Evolutionary conservation across 1,140 invertebrate genomes (phyloP).

Genomic region (Metaphire vulgaris): DNA sequence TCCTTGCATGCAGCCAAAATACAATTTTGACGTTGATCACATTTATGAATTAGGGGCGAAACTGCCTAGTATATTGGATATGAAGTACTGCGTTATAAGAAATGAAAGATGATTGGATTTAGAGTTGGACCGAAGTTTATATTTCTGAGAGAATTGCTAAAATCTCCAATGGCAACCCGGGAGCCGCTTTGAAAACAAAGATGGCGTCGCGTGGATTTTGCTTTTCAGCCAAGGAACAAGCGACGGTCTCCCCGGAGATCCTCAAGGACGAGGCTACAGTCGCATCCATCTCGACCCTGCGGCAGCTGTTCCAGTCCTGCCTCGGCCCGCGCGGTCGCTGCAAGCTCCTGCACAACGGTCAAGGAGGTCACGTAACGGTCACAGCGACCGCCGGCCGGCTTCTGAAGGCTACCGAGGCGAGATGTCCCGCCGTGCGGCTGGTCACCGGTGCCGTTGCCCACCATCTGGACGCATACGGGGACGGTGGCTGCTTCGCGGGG

Average conservation of each 20-base stretch:
- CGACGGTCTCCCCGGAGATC: background rate
- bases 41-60: no score
- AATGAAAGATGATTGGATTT: no score
- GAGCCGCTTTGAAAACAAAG: no score
- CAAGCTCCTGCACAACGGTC: slow-evolving; percentile 15
- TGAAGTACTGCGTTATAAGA: no score
- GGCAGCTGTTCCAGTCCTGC: background rate
- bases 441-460: slow-evolving; percentile 8
- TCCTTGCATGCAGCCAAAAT: no score
- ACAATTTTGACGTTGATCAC: no score
- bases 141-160: no score
- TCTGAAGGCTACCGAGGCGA: background rate
- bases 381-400: slow-evolving; percentile 16
- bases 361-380: slow-evolving; percentile 13
- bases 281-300: background rate
- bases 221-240: background rate
- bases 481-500: background rate
- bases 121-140: no score
- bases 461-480: slow-evolving; percentile 1
- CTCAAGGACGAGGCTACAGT: background rate
- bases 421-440: slow-evolving; percentile 7
- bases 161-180: no score
- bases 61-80: no score
- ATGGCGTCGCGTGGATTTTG: background rate
- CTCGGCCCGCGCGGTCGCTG: slow-evolving; percentile 3